Evolutionary conservation across 2,113 vertebrate genomes (phyloP).

Genomic region (Oceanites oceanicus): DNA sequence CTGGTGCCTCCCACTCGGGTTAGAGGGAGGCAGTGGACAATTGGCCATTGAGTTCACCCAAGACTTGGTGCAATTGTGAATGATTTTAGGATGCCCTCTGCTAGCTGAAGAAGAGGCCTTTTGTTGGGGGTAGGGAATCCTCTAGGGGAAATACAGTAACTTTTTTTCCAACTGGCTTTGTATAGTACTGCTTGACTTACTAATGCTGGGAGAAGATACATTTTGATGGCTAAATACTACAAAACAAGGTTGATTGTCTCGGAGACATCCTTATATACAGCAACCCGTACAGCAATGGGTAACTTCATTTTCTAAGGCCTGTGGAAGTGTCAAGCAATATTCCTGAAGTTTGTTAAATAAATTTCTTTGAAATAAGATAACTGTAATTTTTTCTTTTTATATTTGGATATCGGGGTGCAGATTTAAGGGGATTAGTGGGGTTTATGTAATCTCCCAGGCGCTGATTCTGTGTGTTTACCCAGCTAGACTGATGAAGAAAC

Average conservation of each 20-base stretch:
- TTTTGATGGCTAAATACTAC: constrained; percentile 8
- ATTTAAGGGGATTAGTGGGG: neutral
- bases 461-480: neutral
- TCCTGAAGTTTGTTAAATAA: constrained; percentile 58
- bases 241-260: neutral
- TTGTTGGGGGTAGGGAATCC: neutral
- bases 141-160: neutral
- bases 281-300: neutral
- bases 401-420: neutral
- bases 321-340: neutral
- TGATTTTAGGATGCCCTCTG: neutral
- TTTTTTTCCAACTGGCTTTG: neutral
- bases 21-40: neutral
- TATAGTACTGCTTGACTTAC: neutral
- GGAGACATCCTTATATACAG: neutral
- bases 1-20: neutral
- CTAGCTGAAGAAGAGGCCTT: neutral
- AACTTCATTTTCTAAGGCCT: constrained; percentile 6
- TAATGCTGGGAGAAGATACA: neutral
- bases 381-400: neutral
- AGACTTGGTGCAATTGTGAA: neutral
- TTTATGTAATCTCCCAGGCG: neutral
- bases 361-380: constrained; percentile 8
- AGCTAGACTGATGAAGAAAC: neutral
- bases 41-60: neutral